phyloP scores from a whole-genome alignment of 2,888 invertebrate species.

The Callimorpha dominula region DNA sequence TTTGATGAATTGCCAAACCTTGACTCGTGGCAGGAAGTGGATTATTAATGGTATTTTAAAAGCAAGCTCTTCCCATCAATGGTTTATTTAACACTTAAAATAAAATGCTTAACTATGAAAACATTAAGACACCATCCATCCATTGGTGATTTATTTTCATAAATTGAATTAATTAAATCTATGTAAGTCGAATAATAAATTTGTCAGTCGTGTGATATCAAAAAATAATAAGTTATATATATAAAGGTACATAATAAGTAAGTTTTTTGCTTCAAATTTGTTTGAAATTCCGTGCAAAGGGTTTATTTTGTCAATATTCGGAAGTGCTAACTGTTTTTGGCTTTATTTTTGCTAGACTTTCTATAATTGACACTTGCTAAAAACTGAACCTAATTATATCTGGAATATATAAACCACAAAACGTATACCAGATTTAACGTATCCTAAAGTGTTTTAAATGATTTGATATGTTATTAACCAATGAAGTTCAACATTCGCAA shows the following conservation, averaged over 20 bases:
- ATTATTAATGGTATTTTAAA: slow-evolving; percentile 2
- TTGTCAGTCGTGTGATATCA: not conserved
- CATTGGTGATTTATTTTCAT: not conserved
- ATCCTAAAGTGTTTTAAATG: not conserved
- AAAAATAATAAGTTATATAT: not conserved
- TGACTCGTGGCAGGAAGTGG: slow-evolving; percentile 16
- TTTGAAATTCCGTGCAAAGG: not conserved
- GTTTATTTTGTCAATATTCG: not conserved
- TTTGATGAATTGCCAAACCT: slow-evolving; percentile 30
- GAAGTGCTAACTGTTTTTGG: not conserved
- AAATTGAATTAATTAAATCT: not conserved
- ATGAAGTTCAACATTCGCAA: not conserved
- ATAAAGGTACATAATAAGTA: not conserved
- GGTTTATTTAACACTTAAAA: not conserved
- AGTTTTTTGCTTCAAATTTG: no score
- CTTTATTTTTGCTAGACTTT: not conserved
- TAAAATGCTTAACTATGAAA: not conserved
- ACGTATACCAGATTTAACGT: no score
- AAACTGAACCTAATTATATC: not conserved
- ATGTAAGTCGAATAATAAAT: not conserved
- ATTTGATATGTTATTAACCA: not conserved
- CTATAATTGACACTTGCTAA: not conserved
- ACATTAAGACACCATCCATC: not conserved
- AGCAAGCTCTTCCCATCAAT: not conserved
- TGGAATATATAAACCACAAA: not conserved